A percentile compares a stretch with the other conserved stretches of the same genome.
Conservation (phyloP, 2,888 invertebrate genomes). For the Microchrysa polita region DNA sequence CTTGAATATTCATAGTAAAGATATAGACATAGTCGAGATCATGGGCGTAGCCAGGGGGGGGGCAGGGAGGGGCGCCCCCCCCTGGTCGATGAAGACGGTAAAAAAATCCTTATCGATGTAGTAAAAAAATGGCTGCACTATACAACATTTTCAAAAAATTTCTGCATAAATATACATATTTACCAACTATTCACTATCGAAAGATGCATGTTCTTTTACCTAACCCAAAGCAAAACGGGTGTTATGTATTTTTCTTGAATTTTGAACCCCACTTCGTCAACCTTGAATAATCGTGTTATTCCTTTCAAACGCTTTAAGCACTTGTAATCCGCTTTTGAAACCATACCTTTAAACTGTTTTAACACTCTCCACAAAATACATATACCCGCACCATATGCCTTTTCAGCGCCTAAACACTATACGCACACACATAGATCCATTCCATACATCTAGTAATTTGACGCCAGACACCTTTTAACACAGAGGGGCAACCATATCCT, state of each 20-base stretch:
- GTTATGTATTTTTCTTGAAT: background rate
- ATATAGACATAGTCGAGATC: too few relatives aligned
- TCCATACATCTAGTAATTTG: constrained; percentile 4
- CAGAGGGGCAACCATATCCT: background rate
- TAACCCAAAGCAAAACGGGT: too few relatives aligned
- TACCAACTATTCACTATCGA: too few relatives aligned
- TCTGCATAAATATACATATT: too few relatives aligned
- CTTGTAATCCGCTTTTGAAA: constrained; percentile 25
- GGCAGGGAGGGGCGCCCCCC: too few relatives aligned
- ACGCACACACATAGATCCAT: background rate
- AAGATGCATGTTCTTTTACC: too few relatives aligned
- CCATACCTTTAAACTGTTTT: constrained; percentile 23
- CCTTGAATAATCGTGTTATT: constrained; percentile 28
- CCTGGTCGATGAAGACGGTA: too few relatives aligned
- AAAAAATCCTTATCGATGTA: too few relatives aligned
- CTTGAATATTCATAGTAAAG: too few relatives aligned
- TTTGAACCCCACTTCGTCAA: background rate
- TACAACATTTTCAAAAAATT: too few relatives aligned
- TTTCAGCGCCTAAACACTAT: background rate
- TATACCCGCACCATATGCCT: background rate
- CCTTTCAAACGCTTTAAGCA: constrained; percentile 29
- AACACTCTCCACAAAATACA: background rate
- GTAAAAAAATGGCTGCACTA: too few relatives aligned
- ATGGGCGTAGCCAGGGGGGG: too few relatives aligned
- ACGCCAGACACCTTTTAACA: constrained; percentile 29